Evolutionary conservation across 2,888 invertebrate species (phyloP), one percentile per base, ranked within the genome.

Genomic region (Sinotaia quadrata): DNA sequence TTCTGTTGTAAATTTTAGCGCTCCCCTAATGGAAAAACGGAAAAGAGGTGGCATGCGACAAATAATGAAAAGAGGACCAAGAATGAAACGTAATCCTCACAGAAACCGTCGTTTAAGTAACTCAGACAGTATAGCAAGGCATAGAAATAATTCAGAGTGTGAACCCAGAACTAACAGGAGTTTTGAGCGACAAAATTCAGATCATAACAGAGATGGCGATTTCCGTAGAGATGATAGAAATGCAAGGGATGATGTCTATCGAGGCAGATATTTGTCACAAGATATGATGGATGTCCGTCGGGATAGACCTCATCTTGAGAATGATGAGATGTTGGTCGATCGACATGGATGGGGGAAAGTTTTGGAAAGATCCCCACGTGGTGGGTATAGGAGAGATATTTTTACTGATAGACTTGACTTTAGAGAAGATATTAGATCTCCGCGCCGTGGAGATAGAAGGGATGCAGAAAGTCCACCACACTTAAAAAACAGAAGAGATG

Each of bases 241-340:
- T 1, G 52, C 49, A 36, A 2, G 33, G 10, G 61, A 47, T 18
- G 47, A 47, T 47, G 21, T n/a, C 21, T 21, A 21, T 21, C 12
- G 7, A 7, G n/a, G 36, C 29, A 65, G 62, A 34, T 34, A 18
- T 7, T 15, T 54, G 49, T 31, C 52, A 21, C 34, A 54, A 56
- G 54, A 67, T 54, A 34, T 44, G 21, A 68, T 68, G 44, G 72
- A 72, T 24, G 37, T 58, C 21, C 34, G 69, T 21, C 61, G 73
- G 36, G 68, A 54, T n/a, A 61, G 61, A 18, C 67, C 62, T 10
- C 69, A 73, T 57, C 59, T 59, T 52, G 74, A 67, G 7, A 49
- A 68, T 33, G 59, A 54, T 18, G 73, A 73, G 4, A 47, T 41
- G 24, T 36, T 29, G 59, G 33, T 49, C 59, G 69, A 58, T 18